Conservation (phyloP, 2,888 invertebrate genomes). For the Hypolimnas misippus region DNA sequence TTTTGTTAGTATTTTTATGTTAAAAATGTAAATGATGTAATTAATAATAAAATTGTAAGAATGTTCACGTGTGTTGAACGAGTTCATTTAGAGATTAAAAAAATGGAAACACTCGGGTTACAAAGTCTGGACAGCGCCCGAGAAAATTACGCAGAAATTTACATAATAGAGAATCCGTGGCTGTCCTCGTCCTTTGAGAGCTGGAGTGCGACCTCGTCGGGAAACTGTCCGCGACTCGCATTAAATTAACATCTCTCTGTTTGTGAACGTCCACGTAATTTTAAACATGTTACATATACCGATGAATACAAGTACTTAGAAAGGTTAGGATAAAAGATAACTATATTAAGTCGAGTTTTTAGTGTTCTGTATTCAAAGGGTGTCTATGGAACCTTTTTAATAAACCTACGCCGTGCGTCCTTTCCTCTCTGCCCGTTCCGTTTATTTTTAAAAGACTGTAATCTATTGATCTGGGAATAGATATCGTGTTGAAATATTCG, state of each 20-base stretch:
- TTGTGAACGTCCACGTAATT: slow-evolving; percentile 72
- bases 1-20: too few species aligned
- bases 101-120: slow-evolving; percentile 64
- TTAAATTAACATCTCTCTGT: slow-evolving; percentile 78
- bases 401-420: too few species aligned
- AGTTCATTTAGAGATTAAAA: slow-evolving; percentile 43
- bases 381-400: too few species aligned
- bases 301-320: background rate
- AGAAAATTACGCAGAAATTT: slow-evolving; percentile 79
- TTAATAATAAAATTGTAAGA: slow-evolving; percentile 6
- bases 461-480: too few species aligned
- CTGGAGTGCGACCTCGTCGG: slow-evolving; percentile 60
- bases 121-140: slow-evolving; percentile 75
- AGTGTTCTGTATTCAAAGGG: too few species aligned
- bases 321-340: too few species aligned
- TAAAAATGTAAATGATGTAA: too few species aligned
- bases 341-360: too few species aligned
- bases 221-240: slow-evolving; percentile 76
- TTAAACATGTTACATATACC: slow-evolving; percentile 33
- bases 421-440: too few species aligned
- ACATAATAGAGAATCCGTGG: slow-evolving; percentile 83
- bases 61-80: background rate
- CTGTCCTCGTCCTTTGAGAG: slow-evolving; percentile 78
- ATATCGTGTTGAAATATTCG: too few species aligned
- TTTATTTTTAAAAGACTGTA: too few species aligned